A percentile compares a stretch with the other conserved stretches of the same genome.
phyloP scores from a whole-genome alignment of 2,888 invertebrate genomes.

The Metacarcinus magister region DNA sequence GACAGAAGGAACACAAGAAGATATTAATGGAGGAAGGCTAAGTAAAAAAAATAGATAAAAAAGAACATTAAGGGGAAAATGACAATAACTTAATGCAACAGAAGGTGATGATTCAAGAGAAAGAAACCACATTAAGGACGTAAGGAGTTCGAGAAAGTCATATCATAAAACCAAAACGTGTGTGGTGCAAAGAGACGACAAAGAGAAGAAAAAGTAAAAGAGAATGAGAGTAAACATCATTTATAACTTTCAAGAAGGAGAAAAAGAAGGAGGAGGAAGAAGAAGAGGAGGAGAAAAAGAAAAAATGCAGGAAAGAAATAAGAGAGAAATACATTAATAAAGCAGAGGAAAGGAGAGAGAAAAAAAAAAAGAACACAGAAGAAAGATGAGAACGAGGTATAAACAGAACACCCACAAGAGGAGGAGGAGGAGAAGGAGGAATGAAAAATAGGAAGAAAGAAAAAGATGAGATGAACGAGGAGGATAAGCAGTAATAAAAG shows the following conservation, averaged over 20 bases:
- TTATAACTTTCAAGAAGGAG: background rate
- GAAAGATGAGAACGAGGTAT: background rate
- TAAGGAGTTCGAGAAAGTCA: background rate
- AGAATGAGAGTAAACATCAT: background rate
- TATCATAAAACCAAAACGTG: background rate
- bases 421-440: background rate
- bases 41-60: too few relatives aligned
- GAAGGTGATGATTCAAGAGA: background rate
- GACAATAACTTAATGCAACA: background rate
- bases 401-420: background rate
- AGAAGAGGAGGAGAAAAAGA: background rate
- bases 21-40: too few relatives aligned
- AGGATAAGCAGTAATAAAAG: background rate
- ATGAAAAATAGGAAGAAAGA: background rate
- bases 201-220: background rate
- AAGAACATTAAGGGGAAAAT: too few relatives aligned
- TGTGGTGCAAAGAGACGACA: too few relatives aligned
- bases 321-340: background rate
- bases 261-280: background rate
- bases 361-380: background rate
- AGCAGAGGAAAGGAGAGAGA: background rate
- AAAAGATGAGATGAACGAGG: background rate
- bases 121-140: too few relatives aligned
- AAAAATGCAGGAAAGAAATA: background rate
- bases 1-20: background rate